Evolutionary conservation across 1,140 invertebrate species (phyloP), one percentile per base, ranked within the genome.

Genomic region (Papilio helenus): DNA sequence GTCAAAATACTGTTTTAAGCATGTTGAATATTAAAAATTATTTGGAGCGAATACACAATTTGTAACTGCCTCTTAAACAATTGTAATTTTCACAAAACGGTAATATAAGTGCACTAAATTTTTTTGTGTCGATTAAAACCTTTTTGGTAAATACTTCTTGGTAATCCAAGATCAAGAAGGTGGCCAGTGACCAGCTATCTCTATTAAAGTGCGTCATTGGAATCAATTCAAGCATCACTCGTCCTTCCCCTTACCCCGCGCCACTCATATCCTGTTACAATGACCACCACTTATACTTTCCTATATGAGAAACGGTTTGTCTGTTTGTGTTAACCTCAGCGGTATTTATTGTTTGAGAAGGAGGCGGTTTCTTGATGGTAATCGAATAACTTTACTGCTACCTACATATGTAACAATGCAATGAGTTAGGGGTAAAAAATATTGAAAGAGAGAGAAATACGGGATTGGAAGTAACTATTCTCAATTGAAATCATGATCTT

Each of bases 141-240:
- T 26, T 26, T 49, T 49, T 42, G 23, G 14, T 49, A 23, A 51
- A 51, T 65, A 49, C 14, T 65, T 77, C 76, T 65, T 42, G 20
- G 55, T 61, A 80, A 55, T 72, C 42, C 42, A 20, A 20, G 10
- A 29, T 76, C 14, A n/a, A 76, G 46, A 55, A 42, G 44, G 61
- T 34, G 78, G 20, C 49, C 76, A 65, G 61, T 34, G 78, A 20
- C 49, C 76, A 77, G 12, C 76, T 55, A 76, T 58, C 79, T 82
- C 72, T 82, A 90, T 91, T 82, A 86, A 86, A 91, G 79, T 84
- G 88, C 82, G 88, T 90, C 84, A 88, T 90, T 89, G 84, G 78
- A 90, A 84, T 81, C 85, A 89, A 89, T 90, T 86, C 78, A 83
- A 84, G 82, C 78, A 81, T 81, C 73, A 82, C 82, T 83, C 73